Evolutionary conservation across 2,113 vertebrate species (phyloP).

Genomic region (Eira barbara): DNA sequence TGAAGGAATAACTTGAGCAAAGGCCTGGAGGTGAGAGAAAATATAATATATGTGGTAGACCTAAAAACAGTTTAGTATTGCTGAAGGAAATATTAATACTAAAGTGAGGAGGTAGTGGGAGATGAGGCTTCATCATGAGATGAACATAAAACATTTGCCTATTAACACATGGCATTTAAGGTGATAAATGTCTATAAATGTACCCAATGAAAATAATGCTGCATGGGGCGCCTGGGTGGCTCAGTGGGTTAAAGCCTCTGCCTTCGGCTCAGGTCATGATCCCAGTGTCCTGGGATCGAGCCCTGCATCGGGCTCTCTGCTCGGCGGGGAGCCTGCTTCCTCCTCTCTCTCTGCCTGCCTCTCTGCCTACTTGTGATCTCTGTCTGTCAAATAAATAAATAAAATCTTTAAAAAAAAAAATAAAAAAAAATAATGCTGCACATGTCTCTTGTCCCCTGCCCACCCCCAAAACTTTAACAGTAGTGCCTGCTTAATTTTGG

Average conservation of each 20-base stretch:
- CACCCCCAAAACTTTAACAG: not conserved
- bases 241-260: no score
- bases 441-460: not conserved
- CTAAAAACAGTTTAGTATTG: not conserved
- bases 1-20: not conserved
- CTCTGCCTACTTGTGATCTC: no score
- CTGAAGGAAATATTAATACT: not conserved
- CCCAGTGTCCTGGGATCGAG: no score
- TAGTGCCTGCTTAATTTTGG: not conserved
- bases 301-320: no score
- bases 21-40: not conserved
- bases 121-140: not conserved
- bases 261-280: no score
- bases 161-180: not conserved
- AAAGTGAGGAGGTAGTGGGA: not conserved
- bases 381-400: no score
- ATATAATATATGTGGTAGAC: not conserved
- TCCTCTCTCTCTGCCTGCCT: no score
- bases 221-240: no score
- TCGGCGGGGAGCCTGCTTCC: no score
- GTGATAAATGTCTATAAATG: not conserved
- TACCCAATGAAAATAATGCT: not conserved
- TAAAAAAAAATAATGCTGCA: not conserved
- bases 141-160: constrained; percentile 7
- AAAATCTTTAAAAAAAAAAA: no score